Base-by-base conservation (phyloP, 2,797 vertebrate genomes). In the Poecilia gillii region DNA sequence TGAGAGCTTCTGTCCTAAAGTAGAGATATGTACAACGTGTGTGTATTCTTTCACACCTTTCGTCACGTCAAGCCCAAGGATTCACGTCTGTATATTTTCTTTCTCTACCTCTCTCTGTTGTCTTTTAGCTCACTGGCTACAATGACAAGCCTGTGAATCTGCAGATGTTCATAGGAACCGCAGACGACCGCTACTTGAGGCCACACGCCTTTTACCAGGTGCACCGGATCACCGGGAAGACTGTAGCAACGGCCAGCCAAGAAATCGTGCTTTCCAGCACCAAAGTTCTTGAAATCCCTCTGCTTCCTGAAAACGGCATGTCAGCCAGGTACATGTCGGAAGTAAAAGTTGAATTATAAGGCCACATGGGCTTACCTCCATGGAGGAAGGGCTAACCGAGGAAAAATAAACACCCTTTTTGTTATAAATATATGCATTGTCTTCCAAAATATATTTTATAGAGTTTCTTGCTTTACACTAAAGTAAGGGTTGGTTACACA, bases 131-230 rank as follows among this genome's bases (percentile, higher is more conserved):
- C 85, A 92, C 96, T 87, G 98, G 99, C 94, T 99, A 98, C 93
- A 98, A 74, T 1, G 98, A 99, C 91, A 99, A 99, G 91, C 97
- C 97, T 1, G 91, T 99, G 91, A 99, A 98, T 95, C 94, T 99
- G 64, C 99, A 99, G 89, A 99, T 99, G 98, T 99, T 99, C 96
- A 99, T 99, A 1, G 99, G 99, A 70, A 99, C 99, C 0, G 98
- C 99, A 39, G 99, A 99, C 74, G 99, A 99, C 91, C 97, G 99
- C 73, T 99, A 99, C 94, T 92, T 99, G 88, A 96, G 98, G 88
- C 98, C 98, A 39, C 98, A 99, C 8, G 98, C 98, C 3, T 99
- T 99, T 95, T 99, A 99, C 94, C 99, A 99, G 94, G 97, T 99
- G 94, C 99, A 99, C 94, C 96, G 99, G 84, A 99, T 99, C 95